phyloP scores from a whole-genome alignment of 1,140 invertebrate species.

The Odontomachus brunneus region DNA sequence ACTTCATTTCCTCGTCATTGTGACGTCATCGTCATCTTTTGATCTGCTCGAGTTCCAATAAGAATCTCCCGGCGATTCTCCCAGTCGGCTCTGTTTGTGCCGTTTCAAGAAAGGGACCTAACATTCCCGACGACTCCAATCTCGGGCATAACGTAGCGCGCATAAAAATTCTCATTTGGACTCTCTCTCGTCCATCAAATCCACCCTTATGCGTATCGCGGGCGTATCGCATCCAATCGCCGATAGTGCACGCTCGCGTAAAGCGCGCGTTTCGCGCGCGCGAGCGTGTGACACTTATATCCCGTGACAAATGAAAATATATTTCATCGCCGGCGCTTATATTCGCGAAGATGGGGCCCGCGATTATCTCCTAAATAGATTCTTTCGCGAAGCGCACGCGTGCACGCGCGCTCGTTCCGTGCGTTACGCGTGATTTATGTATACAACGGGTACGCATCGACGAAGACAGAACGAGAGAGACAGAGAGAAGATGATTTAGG shows the following conservation, averaged over 20 bases:
- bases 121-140: background rate
- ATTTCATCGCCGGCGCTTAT: constrained; percentile 68
- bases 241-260: constrained; percentile 75
- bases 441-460: constrained; percentile 36
- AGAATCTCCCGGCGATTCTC: background rate
- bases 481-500: constrained; percentile 63
- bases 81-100: background rate
- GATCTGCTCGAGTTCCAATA: background rate
- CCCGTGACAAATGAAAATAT: constrained; percentile 79
- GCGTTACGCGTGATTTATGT: constrained; percentile 54
- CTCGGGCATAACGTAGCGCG: background rate
- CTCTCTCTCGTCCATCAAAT: constrained; percentile 25
- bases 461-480: too few relatives aligned
- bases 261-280: constrained; percentile 48
- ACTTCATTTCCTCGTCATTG: too few relatives aligned
- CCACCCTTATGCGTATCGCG: constrained; percentile 11
- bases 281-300: constrained; percentile 45
- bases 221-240: constrained; percentile 71
- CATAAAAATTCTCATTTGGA: constrained; percentile 1
- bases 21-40: too few relatives aligned
- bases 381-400: constrained; percentile 58
- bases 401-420: constrained; percentile 45
- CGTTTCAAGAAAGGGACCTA: background rate
- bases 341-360: constrained; percentile 65
- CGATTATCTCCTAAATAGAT: constrained; percentile 76